A percentile compares a stretch with the other conserved stretches of the same genome.
Conservation (phyloP, 2,888 invertebrate species). For the Plebejus argus region DNA sequence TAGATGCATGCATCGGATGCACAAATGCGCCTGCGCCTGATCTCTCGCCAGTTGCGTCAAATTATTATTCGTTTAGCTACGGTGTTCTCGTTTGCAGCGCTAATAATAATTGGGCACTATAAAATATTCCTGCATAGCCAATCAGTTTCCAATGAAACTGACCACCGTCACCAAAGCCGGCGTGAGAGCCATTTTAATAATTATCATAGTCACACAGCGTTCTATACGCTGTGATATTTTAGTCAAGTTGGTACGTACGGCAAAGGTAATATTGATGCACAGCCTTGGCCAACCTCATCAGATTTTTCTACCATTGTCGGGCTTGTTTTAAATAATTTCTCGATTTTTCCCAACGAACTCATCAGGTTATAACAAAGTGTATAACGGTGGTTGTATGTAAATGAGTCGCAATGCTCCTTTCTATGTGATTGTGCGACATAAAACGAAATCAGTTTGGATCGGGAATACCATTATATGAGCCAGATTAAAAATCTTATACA, state of each 20-base stretch:
- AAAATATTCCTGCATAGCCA: too few relatives aligned
- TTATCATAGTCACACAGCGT: too few relatives aligned
- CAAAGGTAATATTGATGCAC: background rate
- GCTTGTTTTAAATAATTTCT: background rate
- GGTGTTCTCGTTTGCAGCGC: too few relatives aligned
- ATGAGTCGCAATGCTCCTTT: conserved; percentile 8
- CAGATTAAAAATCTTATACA: conserved; percentile 1
- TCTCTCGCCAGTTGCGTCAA: too few relatives aligned
- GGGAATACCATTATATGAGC: conserved; percentile 19
- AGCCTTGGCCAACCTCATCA: background rate
- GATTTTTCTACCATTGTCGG: background rate
- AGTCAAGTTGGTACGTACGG: background rate
- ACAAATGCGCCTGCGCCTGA: too few relatives aligned
- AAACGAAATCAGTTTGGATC: conserved; percentile 28
- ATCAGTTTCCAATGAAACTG: too few relatives aligned
- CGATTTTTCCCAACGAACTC: conserved; percentile 3
- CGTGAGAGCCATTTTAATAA: too few relatives aligned
- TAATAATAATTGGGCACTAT: too few relatives aligned
- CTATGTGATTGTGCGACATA: conserved; percentile 24
- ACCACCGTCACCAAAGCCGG: too few relatives aligned
- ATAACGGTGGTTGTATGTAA: conserved; percentile 5
- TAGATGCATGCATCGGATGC: too few relatives aligned
- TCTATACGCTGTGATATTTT: too few relatives aligned
- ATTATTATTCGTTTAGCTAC: too few relatives aligned
- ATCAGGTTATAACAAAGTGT: conserved; percentile 9